These are phyloP conservation scores for Hexactinellida sp. DNA, from an alignment of 37 sponge, comb jelly and placozoan genomes.

Conservation along the genomic window DNA sequence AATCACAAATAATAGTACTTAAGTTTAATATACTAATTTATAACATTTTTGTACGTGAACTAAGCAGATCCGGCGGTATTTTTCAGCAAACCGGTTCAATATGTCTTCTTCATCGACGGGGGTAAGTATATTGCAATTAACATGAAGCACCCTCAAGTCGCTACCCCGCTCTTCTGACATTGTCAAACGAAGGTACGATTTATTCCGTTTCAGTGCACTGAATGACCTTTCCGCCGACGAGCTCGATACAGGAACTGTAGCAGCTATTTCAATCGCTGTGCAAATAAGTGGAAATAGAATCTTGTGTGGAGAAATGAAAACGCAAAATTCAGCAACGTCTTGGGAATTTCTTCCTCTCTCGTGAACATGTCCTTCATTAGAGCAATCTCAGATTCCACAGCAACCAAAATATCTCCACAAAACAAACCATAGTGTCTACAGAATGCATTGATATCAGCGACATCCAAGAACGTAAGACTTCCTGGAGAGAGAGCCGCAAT, in stretches of 20 bases:
- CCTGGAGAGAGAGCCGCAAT: not conserved
- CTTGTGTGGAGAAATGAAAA: slow-evolving; percentile 12
- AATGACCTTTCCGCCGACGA: slow-evolving; percentile 15
- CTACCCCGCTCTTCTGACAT: slow-evolving; percentile 16
- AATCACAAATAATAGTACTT: not conserved
- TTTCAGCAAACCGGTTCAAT: not conserved
- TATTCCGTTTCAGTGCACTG: slow-evolving; percentile 11
- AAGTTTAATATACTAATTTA: not conserved
- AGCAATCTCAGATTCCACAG: slow-evolving; percentile 10
- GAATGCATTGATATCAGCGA: slow-evolving; percentile 7
- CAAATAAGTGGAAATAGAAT: not conserved
- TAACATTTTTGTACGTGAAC: not conserved
- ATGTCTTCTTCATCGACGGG: slow-evolving; percentile 11
- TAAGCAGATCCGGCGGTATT: not conserved
- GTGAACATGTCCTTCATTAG: slow-evolving; percentile 5
- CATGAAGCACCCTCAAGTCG: slow-evolving; percentile 12
- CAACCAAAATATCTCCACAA: slow-evolving; percentile 1
- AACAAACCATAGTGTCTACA: slow-evolving; percentile 3
- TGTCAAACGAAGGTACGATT: slow-evolving; percentile 15
- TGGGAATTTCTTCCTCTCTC: slow-evolving; percentile 11
- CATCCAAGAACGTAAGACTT: not conserved
- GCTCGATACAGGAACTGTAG: slow-evolving; percentile 12
- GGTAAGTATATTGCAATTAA: not conserved
- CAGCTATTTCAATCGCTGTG: slow-evolving; percentile 11
- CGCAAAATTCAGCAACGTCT: slow-evolving; percentile 10